A percentile compares a stretch with the other conserved stretches of the same genome.
These are phyloP conservation scores for Pilophorus perplexus DNA, from an alignment of 2,888 invertebrate species.

Conservation along the genomic window DNA sequence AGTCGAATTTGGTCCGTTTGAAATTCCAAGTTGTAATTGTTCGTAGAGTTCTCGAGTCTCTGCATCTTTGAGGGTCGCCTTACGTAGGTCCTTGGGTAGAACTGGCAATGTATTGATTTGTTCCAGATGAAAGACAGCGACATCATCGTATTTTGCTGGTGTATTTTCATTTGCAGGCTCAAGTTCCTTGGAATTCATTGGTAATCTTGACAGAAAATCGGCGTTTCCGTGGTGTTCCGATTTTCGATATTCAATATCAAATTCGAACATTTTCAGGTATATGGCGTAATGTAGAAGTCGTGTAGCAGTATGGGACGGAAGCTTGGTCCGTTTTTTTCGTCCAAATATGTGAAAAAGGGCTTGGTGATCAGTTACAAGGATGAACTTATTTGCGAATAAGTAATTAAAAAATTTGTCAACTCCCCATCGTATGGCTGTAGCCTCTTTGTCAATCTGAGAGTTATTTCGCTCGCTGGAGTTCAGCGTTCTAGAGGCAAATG, in stretches of 20 bases:
- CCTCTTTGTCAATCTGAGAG: conserved; percentile 45
- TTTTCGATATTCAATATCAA: conserved; percentile 28
- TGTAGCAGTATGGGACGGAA: conserved; percentile 24
- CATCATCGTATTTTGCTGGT: neutral
- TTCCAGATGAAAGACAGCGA: conserved; percentile 9
- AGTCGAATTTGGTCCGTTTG: neutral
- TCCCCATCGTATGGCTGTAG: conserved; percentile 49
- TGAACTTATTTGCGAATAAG: conserved; percentile 51
- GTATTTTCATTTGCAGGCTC: conserved; percentile 1
- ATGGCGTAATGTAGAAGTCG: conserved; percentile 29
- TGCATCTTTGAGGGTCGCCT: neutral
- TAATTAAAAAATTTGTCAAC: conserved; percentile 52
- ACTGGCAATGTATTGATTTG: conserved; percentile 2
- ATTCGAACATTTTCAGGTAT: conserved; percentile 33
- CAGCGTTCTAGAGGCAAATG: conserved; percentile 13
- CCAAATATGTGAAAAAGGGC: conserved; percentile 48
- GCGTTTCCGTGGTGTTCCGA: conserved; percentile 26
- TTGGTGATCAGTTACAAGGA: conserved; percentile 51
- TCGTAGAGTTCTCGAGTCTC: conserved; percentile 1
- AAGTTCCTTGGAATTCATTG: conserved; percentile 15
- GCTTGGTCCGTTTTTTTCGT: neutral
- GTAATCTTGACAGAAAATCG: conserved; percentile 24
- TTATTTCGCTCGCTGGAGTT: conserved; percentile 21
- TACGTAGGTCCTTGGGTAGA: neutral
- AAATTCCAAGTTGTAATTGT: neutral